Base-by-base conservation (phyloP, 2,113 vertebrate genomes). In the Salvator merianae region DNA sequence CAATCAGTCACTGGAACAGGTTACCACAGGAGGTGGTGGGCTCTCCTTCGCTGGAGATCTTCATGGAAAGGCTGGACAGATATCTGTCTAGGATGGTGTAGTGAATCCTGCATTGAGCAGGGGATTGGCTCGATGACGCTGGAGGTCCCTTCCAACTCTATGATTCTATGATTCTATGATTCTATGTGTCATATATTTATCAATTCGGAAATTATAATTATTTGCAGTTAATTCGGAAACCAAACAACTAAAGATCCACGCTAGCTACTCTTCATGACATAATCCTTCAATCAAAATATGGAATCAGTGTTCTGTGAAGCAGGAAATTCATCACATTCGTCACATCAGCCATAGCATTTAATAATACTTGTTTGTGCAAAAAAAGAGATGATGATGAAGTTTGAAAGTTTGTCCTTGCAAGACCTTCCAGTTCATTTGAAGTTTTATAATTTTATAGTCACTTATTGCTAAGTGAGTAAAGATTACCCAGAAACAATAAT, bases 161-260 rank as follows among this genome's bases (percentile, higher is more conserved):
- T n/a, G n/a, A n/a, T n/a, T n/a, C n/a, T n/a, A n/a, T n/a, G n/a
- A n/a, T n/a, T n/a, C n/a, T n/a, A n/a, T n/a, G n/a, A n/a, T n/a
- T n/a, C n/a, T n/a, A n/a, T n/a, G n/a, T n/a, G 50, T 80, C 80
- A 7, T 81, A 50, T 72, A 90, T 79, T 91, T 83, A 91, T 77
- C n/a, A 82, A 87, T 79, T 74, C 69, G 65, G 77, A 89, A 79
- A 82, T 82, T 62, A 81, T 20, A 40, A n/a, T 86, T n/a, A 74
- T 87, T 90, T 90, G 81, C 88, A 89, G 88, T 88, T 20, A 32
- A 68, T 5, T 0, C 63, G 6, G n/a, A 43, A 89, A 91, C 75
- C 86, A 84, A 79, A 87, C 53, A 8, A 38, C 87, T 59, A 65
- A 88, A 87, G 87, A 91, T 68, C 82, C 87, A 85, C 88, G 85